Conservation (phyloP, 2,113 vertebrate species). For the Bujurquina vittata region DNA sequence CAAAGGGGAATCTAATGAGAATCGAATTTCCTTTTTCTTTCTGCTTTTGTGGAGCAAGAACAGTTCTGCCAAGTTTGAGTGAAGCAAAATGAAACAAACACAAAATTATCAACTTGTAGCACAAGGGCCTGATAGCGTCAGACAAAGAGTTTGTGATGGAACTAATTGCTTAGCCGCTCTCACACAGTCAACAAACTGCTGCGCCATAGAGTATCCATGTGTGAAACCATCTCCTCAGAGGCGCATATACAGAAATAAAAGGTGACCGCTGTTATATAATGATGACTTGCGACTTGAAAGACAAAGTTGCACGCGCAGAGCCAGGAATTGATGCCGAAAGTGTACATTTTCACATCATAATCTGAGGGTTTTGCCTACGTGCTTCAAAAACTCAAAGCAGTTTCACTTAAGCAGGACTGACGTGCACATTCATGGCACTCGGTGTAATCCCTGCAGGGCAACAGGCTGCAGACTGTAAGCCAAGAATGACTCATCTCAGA, state of each 20-base stretch:
- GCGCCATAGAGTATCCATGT: neutral
- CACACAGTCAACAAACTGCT: neutral
- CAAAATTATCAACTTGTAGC: neutral
- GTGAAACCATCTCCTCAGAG: too few species aligned
- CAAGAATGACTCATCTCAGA: constrained; percentile 10
- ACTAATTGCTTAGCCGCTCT: neutral
- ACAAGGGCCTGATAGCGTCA: neutral
- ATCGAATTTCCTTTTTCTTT: neutral
- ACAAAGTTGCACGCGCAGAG: neutral
- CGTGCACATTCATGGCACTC: constrained; percentile 47
- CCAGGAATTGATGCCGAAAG: neutral
- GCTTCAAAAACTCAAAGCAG: constrained; percentile 8
- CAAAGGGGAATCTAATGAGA: neutral
- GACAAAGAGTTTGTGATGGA: neutral
- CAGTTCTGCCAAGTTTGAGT: neutral
- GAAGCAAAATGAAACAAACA: neutral
- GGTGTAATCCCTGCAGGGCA: constrained; percentile 38
- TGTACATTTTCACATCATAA: neutral
- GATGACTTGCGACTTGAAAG: neutral
- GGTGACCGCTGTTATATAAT: neutral
- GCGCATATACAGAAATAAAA: neutral
- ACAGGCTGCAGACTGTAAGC: constrained; percentile 3
- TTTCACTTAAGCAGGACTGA: constrained; percentile 43
- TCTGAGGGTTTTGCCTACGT: neutral
- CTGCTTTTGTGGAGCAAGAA: neutral